These are phyloP conservation scores for Brachypalpus laphriformis DNA, from an alignment of 2,888 invertebrate species.

Conservation along the genomic window DNA sequence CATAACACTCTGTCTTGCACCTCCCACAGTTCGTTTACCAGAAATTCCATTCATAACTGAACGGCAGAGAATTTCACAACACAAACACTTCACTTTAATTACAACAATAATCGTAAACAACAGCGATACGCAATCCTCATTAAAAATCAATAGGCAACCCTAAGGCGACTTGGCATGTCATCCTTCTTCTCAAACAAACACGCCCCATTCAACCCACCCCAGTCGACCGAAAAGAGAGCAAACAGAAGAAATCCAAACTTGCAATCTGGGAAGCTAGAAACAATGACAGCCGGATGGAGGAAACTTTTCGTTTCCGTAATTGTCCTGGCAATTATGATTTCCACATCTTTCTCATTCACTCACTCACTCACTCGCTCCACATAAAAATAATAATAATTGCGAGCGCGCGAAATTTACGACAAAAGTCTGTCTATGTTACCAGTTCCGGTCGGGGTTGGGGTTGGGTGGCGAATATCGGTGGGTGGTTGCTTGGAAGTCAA, in stretches of 20 bases:
- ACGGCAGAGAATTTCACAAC: conserved; percentile 26
- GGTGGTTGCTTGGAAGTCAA: conserved; percentile 43
- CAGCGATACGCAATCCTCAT: conserved; percentile 66
- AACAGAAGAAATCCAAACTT: conserved; percentile 26
- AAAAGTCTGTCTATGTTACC: conserved; percentile 60
- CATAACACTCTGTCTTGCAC: conserved; percentile 16
- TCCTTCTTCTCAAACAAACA: conserved; percentile 27
- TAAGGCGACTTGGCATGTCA: conserved; percentile 55
- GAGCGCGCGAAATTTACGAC: conserved; percentile 67
- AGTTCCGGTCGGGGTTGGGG: background rate
- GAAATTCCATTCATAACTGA: conserved; percentile 53
- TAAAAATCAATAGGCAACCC: conserved; percentile 71
- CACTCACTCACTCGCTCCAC: background rate
- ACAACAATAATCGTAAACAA: conserved; percentile 72
- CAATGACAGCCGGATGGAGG: conserved; percentile 47
- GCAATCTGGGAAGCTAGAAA: conserved; percentile 44
- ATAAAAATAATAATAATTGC: conserved; percentile 62
- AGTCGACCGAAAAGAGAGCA: background rate
- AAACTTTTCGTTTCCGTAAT: conserved; percentile 69
- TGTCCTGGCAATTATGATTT: conserved; percentile 72
- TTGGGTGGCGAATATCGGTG: background rate
- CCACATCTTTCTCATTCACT: conserved; percentile 26
- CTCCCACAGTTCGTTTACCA: background rate
- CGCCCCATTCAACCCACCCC: background rate
- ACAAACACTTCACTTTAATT: conserved; percentile 71